Evolutionary conservation across 92 coral and sea anemone species (phyloP).

Genomic region (Siderastrea radians): DNA sequence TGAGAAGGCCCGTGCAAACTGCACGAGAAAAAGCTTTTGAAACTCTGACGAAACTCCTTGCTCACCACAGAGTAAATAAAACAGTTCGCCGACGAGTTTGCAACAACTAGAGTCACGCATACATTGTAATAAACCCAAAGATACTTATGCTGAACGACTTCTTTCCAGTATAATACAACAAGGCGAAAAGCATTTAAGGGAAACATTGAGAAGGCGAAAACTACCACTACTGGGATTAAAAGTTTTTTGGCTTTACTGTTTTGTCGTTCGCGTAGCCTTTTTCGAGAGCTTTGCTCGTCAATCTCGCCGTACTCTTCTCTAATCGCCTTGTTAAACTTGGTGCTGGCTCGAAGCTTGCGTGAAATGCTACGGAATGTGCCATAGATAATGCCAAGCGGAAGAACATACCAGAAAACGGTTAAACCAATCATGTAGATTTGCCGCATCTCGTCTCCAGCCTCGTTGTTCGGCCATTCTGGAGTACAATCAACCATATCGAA

Average conservation of each 20-base stretch:
- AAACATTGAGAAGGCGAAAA: slow-evolving; percentile 68
- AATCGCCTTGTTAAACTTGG: slow-evolving; percentile 59
- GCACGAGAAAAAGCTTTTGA: slow-evolving; percentile 23
- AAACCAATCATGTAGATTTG: slow-evolving; percentile 65
- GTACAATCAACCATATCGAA: slow-evolving; percentile 37
- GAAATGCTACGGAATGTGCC: slow-evolving; percentile 59
- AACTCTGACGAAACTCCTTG: slow-evolving; percentile 66
- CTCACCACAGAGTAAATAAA: slow-evolving; percentile 76
- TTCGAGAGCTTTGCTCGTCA: neutral
- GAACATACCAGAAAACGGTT: slow-evolving; percentile 71
- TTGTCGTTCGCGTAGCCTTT: slow-evolving; percentile 43
- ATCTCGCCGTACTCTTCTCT: slow-evolving; percentile 13
- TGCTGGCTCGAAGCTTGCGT: slow-evolving; percentile 56
- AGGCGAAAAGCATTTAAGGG: slow-evolving; percentile 54
- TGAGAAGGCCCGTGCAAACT: neutral
- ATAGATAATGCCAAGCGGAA: slow-evolving; percentile 66
- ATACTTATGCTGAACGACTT: slow-evolving; percentile 23
- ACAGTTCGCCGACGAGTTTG: slow-evolving; percentile 71
- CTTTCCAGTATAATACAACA: slow-evolving; percentile 30
- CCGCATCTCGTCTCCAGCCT: slow-evolving; percentile 39
- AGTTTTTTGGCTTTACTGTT: slow-evolving; percentile 71
- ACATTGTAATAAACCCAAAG: slow-evolving; percentile 64
- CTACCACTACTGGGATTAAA: slow-evolving; percentile 71
- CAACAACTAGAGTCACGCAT: slow-evolving; percentile 41
- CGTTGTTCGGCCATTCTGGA: slow-evolving; percentile 76